These are phyloP conservation scores for Phrixothrix hirtus DNA, from an alignment of 2,888 invertebrate genomes.

Conservation along the genomic window DNA sequence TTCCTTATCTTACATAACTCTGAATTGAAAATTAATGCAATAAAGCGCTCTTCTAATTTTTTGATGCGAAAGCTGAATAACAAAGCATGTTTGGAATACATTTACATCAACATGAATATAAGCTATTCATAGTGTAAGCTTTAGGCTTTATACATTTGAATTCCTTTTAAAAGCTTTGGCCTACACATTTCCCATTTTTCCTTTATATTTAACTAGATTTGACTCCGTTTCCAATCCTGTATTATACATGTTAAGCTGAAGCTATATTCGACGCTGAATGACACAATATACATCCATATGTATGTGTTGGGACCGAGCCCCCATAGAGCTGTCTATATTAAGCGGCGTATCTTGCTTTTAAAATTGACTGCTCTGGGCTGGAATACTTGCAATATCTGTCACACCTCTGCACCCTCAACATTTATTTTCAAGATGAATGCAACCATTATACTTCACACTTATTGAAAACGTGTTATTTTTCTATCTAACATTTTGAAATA, in stretches of 20 bases:
- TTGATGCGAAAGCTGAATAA: too few species aligned
- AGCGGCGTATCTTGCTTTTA: conserved; percentile 17
- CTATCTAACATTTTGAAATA: too few species aligned
- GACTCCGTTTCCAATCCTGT: conserved; percentile 15
- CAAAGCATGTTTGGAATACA: too few species aligned
- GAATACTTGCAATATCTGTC: conserved; percentile 18
- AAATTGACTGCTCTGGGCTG: conserved; percentile 15
- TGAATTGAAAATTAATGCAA: too few species aligned
- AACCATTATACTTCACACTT: background rate
- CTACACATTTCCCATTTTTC: conserved; percentile 21
- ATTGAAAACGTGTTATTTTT: background rate
- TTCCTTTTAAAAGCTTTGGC: conserved; percentile 10
- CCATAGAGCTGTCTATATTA: conserved; percentile 18
- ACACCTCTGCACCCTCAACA: conserved; percentile 10
- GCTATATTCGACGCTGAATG: conserved; percentile 18
- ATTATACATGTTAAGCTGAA: conserved; percentile 22
- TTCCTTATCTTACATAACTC: too few species aligned
- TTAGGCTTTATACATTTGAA: background rate
- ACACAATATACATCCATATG: conserved; percentile 24
- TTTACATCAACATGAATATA: background rate
- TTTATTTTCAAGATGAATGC: conserved; percentile 11
- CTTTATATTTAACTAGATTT: conserved; percentile 18
- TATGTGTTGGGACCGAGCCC: conserved; percentile 15
- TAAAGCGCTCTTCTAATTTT: too few species aligned
- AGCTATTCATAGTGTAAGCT: background rate